Evolutionary conservation across 2,113 vertebrate species (phyloP), one percentile per base, ranked within the genome.

Genomic region (Vanacampus margaritifer): DNA sequence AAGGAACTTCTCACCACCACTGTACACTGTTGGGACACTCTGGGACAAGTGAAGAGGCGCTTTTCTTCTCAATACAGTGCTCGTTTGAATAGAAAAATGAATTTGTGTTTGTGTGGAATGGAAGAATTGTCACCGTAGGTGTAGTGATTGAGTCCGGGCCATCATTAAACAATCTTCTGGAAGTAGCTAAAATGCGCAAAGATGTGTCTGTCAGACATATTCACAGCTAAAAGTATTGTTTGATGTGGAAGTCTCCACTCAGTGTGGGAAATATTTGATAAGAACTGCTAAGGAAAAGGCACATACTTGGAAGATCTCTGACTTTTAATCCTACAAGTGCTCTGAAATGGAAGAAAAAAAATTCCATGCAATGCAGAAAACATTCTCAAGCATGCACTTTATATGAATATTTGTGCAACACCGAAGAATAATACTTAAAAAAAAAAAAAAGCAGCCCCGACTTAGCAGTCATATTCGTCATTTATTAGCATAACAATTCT

Each of bases 401-500:
- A 32, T 12, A 28, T 64, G 6, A 64, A 72, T 19, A 32, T 59
- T 37, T 64, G 6, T 39, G 37, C 10, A 39, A 39, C 37, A 21
- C 13, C 16, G 56, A 70, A 54, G 2, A 54, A 17, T 57, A 19
- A 59, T 5, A 24, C 1, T 14, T 11, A 28, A 39, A 53, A 73
- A 66, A 69, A 67, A 65, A 54, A 62, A 71, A 43, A 69, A 24
- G n/a, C 28, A 32, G 6, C 9, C 32, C 10, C 23, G 48, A 69
- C 45, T 39, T 74, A 85, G 83, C 79, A 86, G 84, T 89, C 80
- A 37, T 86, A 78, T 83, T 76, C 79, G 75, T 79, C n/a, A 57
- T 90, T 90, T 90, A 90, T 89, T 90, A 87, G 86, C 86, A 85
- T 88, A 88, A 79, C 74, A 84, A 46, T 59, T 68, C 39, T 75